A percentile compares a stretch with the other conserved stretches of the same genome.
phyloP scores from a whole-genome alignment of 2,797 vertebrate genomes.

The Apogon talboti region DNA sequence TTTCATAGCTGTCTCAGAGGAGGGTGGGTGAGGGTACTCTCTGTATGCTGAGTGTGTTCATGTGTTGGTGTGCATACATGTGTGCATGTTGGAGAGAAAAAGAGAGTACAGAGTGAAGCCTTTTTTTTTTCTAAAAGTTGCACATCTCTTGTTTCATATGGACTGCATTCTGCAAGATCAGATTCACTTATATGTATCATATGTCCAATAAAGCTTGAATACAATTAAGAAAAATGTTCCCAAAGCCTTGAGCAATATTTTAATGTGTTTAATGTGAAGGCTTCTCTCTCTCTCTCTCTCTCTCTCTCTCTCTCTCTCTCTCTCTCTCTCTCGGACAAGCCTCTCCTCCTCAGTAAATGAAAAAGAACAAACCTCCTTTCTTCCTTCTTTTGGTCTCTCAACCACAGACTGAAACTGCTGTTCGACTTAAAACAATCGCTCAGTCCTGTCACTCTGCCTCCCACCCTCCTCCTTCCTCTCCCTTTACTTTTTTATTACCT shows the following conservation, averaged over 20 bases:
- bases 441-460: conserved; percentile 46
- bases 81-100: conserved; percentile 6
- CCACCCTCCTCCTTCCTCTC: neutral
- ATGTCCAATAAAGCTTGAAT: conserved; percentile 38
- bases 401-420: conserved; percentile 45
- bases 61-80: conserved; percentile 9
- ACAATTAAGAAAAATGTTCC: conserved; percentile 40
- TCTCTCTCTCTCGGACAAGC: neutral
- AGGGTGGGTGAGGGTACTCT: conserved; percentile 41
- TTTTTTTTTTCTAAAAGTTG: conserved; percentile 34
- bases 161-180: conserved; percentile 44
- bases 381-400: conserved; percentile 32
- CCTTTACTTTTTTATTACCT: conserved; percentile 64
- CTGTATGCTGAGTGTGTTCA: conserved; percentile 20
- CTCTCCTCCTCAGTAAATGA: conserved; percentile 16
- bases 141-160: conserved; percentile 63
- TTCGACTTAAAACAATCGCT: conserved; percentile 56
- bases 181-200: conserved; percentile 39
- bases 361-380: conserved; percentile 45
- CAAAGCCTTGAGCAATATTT: neutral
- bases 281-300: neutral
- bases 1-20: conserved; percentile 69
- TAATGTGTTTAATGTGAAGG: conserved; percentile 22
- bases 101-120: conserved; percentile 6
- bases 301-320: neutral